Evolutionary conservation across 2,113 vertebrate genomes (phyloP).

Genomic region (Tragelaphus imberbis): DNA sequence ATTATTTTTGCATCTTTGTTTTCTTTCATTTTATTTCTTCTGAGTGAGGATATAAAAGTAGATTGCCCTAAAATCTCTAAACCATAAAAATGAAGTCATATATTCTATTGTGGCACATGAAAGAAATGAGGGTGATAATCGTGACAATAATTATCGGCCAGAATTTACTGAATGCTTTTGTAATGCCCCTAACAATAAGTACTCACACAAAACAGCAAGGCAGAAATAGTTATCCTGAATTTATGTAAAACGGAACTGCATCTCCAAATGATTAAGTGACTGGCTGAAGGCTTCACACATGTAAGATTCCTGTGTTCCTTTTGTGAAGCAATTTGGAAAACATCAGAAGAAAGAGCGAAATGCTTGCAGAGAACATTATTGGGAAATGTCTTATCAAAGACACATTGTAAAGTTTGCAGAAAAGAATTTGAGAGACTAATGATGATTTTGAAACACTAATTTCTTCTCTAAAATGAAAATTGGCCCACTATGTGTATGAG

Average conservation of each 20-base stretch:
- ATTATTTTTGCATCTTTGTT: background rate
- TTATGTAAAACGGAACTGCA: background rate
- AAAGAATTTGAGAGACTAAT: background rate
- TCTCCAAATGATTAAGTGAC: background rate
- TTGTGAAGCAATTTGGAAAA: background rate
- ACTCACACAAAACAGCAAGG: background rate
- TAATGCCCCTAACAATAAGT: background rate
- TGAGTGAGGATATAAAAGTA: background rate
- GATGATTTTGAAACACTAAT: background rate
- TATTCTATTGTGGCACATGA: background rate
- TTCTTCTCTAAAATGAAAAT: background rate
- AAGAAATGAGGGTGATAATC: background rate
- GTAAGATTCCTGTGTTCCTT: background rate
- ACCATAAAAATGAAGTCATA: background rate
- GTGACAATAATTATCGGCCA: background rate
- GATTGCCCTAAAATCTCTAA: background rate
- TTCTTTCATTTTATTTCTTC: conserved; percentile 20
- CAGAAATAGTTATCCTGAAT: background rate
- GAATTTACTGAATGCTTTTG: background rate
- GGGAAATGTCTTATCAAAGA: background rate
- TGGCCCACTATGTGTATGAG: background rate
- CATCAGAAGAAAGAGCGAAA: background rate
- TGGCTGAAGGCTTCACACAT: background rate
- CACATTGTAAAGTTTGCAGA: background rate
- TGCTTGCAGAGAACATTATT: background rate